Evolutionary conservation across 2,888 invertebrate genomes (phyloP).

Genomic region (Eledona agricola): DNA sequence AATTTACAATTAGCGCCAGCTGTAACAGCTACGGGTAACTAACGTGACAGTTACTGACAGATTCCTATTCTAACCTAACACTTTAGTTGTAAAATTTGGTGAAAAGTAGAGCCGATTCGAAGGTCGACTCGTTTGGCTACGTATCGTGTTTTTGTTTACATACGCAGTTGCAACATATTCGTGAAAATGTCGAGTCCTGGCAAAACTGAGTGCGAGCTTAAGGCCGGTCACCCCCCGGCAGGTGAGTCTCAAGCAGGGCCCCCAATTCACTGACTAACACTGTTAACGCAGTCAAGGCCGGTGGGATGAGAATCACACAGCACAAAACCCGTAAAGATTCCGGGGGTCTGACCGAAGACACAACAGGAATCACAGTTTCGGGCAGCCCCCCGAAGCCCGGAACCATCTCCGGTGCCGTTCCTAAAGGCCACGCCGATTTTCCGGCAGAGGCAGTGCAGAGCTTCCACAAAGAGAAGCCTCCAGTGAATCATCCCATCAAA

Average conservation of each 20-base stretch:
- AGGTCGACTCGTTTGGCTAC: constrained; percentile 32
- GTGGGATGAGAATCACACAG: constrained; percentile 91
- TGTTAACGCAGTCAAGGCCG: constrained; percentile 93
- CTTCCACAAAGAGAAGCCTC: constrained; percentile 82
- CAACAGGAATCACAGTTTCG: constrained; percentile 77
- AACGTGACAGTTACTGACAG: too few relatives aligned
- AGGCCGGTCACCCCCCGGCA: constrained; percentile 91
- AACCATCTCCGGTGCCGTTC: constrained; percentile 80
- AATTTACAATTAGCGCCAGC: too few relatives aligned
- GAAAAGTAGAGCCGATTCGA: constrained; percentile 9
- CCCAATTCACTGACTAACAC: constrained; percentile 1
- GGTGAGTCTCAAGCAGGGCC: constrained; percentile 67
- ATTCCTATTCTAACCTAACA: too few relatives aligned
- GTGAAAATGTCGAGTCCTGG: constrained; percentile 65
- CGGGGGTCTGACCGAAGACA: constrained; percentile 73
- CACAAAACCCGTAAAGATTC: constrained; percentile 78
- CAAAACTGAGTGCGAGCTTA: constrained; percentile 75
- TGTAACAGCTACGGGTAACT: too few relatives aligned
- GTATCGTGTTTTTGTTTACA: constrained; percentile 40
- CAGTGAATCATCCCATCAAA: constrained; percentile 70
- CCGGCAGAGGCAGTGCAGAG: constrained; percentile 86
- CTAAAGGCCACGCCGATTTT: constrained; percentile 87
- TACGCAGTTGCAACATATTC: constrained; percentile 39
- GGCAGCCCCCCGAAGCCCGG: constrained; percentile 81
- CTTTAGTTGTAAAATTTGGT: too few relatives aligned